Evolutionary conservation across 2,888 invertebrate genomes (phyloP), one percentile per base, ranked within the genome.

Genomic region (Endomychus coccineus): DNA sequence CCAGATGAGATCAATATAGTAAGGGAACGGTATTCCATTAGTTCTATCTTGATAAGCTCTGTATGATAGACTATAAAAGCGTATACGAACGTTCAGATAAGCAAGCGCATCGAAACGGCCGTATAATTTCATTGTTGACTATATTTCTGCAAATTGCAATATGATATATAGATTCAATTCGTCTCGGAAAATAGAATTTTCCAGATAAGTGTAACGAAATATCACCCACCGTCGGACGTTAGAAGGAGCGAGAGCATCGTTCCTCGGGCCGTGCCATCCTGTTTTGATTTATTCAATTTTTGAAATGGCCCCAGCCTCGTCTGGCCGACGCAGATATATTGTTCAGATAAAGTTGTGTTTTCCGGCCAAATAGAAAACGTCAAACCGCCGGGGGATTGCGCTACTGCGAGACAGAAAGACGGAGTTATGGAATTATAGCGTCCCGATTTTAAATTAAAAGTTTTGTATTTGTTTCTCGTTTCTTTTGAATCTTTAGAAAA

Each of bases 81-180:
- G 21, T 19, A 19, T 7, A 7, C 6, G 21, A 19, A 19, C 6
- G n/a, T 7, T 19, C 6, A 19, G 34, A 34, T 34, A 28, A 34
- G 38, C 21, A 19, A n/a, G 7, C 22, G 33, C 33, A 34, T 33
- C 34, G 22, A 24, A 17, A 11, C 33, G n/a, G n/a, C 25, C 33
- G 32, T 38, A 46, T 43, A 46, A 46, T 46, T 45, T 47, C 37
- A 44, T 48, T 44, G 44, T 33, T 35, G 49, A 52, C 54, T 43
- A 48, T n/a, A n/a, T 48, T 54, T 49, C 46, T 39, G 45, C 43
- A 43, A 44, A 47, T 48, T 43, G 51, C 46, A 54, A 56, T 52
- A 61, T 64, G 65, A 65, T 62, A 60, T 61, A 65, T 63, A 58
- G 61, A 61, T 59, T 63, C 65, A 62, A 65, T 65, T 62, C 63